phyloP scores from a whole-genome alignment of 2,888 invertebrate species.

The Lamellibrachia columna region DNA sequence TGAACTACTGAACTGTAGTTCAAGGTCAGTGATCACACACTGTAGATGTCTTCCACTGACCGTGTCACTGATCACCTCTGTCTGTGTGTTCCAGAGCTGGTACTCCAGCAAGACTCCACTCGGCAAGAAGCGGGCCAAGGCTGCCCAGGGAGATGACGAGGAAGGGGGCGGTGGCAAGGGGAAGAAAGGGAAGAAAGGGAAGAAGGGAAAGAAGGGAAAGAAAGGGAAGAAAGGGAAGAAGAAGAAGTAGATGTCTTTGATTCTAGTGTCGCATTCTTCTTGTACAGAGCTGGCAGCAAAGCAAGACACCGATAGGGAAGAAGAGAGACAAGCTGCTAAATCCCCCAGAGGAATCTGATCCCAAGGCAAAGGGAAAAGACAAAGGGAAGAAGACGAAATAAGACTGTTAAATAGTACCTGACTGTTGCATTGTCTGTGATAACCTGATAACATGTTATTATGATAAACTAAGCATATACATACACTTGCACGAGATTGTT shows the following conservation, averaged over 20 bases:
- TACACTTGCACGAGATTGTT: background rate
- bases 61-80: background rate
- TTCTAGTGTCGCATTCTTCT: background rate
- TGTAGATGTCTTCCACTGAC: background rate
- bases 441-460: background rate
- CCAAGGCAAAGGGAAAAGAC: background rate
- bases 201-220: constrained; percentile 39
- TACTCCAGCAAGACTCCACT: constrained; percentile 79
- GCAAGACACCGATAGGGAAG: background rate
- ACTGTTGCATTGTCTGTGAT: background rate
- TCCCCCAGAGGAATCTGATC: background rate
- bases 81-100: constrained; percentile 53
- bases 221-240: constrained; percentile 44
- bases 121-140: constrained; percentile 79
- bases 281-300: background rate
- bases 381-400: background rate
- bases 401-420: background rate
- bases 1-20: background rate
- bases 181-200: constrained; percentile 53
- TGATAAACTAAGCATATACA: background rate
- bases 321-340: background rate
- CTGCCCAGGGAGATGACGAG: constrained; percentile 60
- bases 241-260: background rate
- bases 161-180: constrained; percentile 42
- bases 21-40: background rate